phyloP scores from a whole-genome alignment of 2,888 invertebrate species.

The Eumacrocentrus americanus region DNA sequence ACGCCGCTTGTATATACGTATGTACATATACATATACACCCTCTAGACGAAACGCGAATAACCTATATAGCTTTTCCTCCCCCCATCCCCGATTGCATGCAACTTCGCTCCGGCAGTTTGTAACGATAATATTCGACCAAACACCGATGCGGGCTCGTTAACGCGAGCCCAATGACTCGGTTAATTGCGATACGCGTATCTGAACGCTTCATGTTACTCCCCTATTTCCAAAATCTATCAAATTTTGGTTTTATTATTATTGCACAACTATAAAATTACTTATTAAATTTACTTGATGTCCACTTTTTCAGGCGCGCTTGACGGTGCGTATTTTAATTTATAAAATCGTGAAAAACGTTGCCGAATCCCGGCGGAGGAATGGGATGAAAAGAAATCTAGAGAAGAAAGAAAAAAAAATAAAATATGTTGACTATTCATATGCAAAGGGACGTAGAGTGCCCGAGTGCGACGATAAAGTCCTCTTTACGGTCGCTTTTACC shows the following conservation, averaged over 20 bases:
- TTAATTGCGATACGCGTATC: slow-evolving; percentile 23
- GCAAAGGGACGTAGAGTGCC: slow-evolving; percentile 16
- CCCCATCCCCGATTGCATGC: slow-evolving; percentile 16
- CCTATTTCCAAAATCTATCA: slow-evolving; percentile 14
- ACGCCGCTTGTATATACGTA: background rate
- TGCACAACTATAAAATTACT: too few species aligned
- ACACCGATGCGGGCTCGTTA: slow-evolving; percentile 16
- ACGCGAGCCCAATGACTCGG: slow-evolving; percentile 24
- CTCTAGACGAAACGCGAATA: background rate
- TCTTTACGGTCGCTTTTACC: slow-evolving; percentile 39
- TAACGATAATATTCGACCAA: slow-evolving; percentile 15
- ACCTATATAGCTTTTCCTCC: too few species aligned
- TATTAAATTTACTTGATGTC: too few species aligned
- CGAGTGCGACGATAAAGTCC: slow-evolving; percentile 38
- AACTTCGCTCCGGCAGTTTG: slow-evolving; percentile 14
- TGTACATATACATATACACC: too few species aligned
- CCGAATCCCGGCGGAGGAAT: background rate
- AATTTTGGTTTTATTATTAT: too few species aligned
- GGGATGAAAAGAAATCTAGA: slow-evolving; percentile 1
- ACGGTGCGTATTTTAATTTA: too few species aligned
- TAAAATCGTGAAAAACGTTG: too few species aligned
- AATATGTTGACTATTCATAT: slow-evolving; percentile 21
- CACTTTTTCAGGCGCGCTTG: too few species aligned
- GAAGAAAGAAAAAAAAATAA: slow-evolving; percentile 4
- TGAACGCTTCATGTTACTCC: slow-evolving; percentile 10